Base-by-base conservation (phyloP, 1,140 invertebrate genomes). In the Idris sp. region DNA sequence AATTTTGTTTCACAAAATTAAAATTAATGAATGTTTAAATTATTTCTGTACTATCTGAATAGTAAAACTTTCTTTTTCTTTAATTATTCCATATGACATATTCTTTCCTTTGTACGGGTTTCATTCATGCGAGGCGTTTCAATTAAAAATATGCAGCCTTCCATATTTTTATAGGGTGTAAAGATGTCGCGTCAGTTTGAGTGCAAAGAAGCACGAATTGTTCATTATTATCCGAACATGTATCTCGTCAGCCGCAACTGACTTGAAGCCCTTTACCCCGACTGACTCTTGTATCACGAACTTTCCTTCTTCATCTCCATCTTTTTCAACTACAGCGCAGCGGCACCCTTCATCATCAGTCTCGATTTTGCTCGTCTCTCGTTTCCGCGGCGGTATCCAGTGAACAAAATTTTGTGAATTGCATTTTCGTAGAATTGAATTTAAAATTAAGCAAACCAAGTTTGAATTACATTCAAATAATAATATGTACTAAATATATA, bases 211-310 rank as follows among this genome's bases (percentile, higher is more conserved):
- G 53, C 46, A 59, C 59, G 76, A 81, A 68, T 72, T 74, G 75
- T 82, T 83, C 79, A 76, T 82, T 79, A 79, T 80, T 77, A 73
- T 74, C 58, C 48, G 65, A 80, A 78, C 72, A 71, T 77, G 59
- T 67, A 75, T 77, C 77, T 76, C 71, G 79, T 81, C 77, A 78
- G 75, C 68, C 68, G 53, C 75, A 77, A 78, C 74, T 79, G 79
- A 79, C 67, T 75, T 51, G 65, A 38, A 67, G 30, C 48, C 69
- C 53, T 76, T 53, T 31, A 26, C 67, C 38, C 30, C 31, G 36
- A 75, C 74, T 41, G 36, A 43, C 74, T 68, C 77, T 77, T 59
- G 43, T 61, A 69, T 71, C 64, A 74, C 64, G 56, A 73, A 73
- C 58, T 76, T 74, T 67, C 51, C 25, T 68, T 53, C 58, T 56